Base-by-base conservation (phyloP, 2,888 invertebrate genomes). In the Colostygia pectinataria region DNA sequence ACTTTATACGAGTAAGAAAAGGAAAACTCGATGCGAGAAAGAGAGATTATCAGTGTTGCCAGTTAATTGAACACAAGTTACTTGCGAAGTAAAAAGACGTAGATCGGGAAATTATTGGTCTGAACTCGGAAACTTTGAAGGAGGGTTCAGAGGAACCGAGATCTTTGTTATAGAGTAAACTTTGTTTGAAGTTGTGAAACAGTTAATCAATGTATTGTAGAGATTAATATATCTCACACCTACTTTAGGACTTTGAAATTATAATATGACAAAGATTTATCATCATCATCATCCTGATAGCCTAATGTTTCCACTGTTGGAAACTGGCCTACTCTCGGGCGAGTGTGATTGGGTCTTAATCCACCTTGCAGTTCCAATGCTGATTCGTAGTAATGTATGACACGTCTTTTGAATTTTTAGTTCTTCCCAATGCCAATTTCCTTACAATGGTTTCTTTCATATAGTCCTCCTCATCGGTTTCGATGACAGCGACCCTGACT, bases 11-110 rank as follows among this genome's bases (percentile, higher is more conserved):
- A 63, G 83, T 62, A 57, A 63, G 76, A 83, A 65, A 63, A 73
- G 72, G 79, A 82, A 38, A 45, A 24, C 47, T 65, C 25, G 34
- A 49, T 60, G 51, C 49, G 53, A 51, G 71, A 83, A 59, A 68
- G 80, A 67, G 83, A 81, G 66, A 53, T 47, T 60, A 65, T 74
- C 70, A 76, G 75, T 85, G 83, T 83, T 85, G 80, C 86, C 84
- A 87, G 80, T 77, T 77, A 74, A 80, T 79, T 75, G 74, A 71
- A 77, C 72, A 64, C 68, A 78, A 80, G 66, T 81, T 77, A 78
- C 78, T 81, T 75, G 67, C 58, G 57, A 77, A 79, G 72, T 74
- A 71, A 70, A 71, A 71, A 68, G 74, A 69, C 74, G 68, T 73
- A 72, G 73, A 77, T 74, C 59, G 68, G 71, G 69, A 68, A 77